Conservation (phyloP, 2,888 invertebrate genomes). For the Meghimatium bilineatum region DNA sequence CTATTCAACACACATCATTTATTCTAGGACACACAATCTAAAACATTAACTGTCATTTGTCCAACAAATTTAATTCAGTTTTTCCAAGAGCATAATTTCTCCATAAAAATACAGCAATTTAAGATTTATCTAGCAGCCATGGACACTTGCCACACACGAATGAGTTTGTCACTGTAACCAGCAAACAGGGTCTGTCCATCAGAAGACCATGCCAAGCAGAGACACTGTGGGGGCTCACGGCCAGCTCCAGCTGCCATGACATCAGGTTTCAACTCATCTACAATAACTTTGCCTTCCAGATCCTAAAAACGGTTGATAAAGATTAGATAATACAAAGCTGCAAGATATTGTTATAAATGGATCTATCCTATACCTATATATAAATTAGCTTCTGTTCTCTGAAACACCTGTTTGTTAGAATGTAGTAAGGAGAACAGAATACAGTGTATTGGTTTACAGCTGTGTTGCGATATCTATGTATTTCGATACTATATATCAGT, state of each 20-base stretch:
- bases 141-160: conserved; percentile 97
- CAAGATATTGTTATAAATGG: neutral
- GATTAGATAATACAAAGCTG: neutral
- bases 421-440: too few species aligned
- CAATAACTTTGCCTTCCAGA: conserved; percentile 99
- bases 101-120: neutral
- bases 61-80: neutral
- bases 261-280: conserved; percentile 98
- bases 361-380: too few species aligned
- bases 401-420: too few species aligned
- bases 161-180: conserved; percentile 98
- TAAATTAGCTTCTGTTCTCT: too few species aligned
- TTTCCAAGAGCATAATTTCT: neutral
- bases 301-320: conserved; percentile 82
- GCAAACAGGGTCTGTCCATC: conserved; percentile 99
- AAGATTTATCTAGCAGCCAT: conserved; percentile 59
- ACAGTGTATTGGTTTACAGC: too few species aligned
- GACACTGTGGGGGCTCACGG: conserved; percentile 95
- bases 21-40: too few species aligned
- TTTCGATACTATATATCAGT: too few species aligned
- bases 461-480: too few species aligned
- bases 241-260: conserved; percentile 86
- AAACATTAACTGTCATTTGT: too few species aligned
- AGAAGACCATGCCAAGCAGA: conserved; percentile 98
- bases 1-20: too few species aligned